Base-by-base conservation (phyloP, 2,113 vertebrate genomes). In the Chaetodon trifascialis region DNA sequence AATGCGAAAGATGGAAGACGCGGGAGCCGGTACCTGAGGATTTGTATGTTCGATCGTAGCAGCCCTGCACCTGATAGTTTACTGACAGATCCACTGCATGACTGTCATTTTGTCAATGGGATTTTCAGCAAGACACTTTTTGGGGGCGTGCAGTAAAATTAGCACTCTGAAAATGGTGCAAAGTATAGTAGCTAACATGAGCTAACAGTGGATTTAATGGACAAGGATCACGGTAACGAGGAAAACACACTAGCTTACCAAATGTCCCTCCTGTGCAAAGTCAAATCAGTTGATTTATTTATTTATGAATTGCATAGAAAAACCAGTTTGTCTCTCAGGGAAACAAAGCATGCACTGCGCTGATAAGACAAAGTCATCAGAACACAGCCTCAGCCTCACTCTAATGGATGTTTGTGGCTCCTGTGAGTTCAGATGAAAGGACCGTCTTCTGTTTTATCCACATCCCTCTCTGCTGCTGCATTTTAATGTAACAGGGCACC, bases 381-480 rank as follows among this genome's bases (percentile, higher is more conserved):
- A 66, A 73, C 4, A 4, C 21, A 63, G 25, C 15, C 44, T 19
- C 30, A 49, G 42, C 40, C 54, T 46, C 16, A 5, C 62, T 58
- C 49, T 79, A 55, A 83, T 73, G 30, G 76, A 73, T 74, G 68
- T 80, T n/a, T 70, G 69, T 60, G 69, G 46, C 46, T 54, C 58
- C 59, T 79, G 56, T 82, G 58, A 79, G 72, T 21, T 16, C 2
- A 87, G 85, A 87, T 82, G 56, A 89, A 87, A 85, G 44, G 72
- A 75, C 54, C 2, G 42, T 71, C 42, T 71, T 23, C 17, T 19
- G 59, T 79, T 82, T 76, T 38, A 72, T 72, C 68, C 52, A 7
- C 1, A 7, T 74, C 83, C 60, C 38, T n/a, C 69, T 47, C 25
- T 23, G 23, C n/a, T 71, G 54, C 36, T 54, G 36, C 11, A 40